Evolutionary conservation across 2,797 vertebrate species (phyloP).

Genomic region (Pantherophis alleghaniensis): DNA sequence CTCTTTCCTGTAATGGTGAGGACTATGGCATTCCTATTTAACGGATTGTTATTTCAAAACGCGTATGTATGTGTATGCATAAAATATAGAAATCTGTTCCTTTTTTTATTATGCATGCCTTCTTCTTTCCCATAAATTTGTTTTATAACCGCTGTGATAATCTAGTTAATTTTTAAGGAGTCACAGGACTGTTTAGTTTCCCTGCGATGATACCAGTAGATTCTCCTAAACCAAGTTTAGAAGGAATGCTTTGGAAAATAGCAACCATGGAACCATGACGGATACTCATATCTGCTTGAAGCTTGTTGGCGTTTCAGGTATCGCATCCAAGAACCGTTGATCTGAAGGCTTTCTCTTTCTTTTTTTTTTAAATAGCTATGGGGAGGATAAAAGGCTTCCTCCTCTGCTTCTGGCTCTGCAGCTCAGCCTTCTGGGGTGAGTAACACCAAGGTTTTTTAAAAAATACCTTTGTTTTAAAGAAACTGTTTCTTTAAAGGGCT

Average conservation of each 20-base stretch:
- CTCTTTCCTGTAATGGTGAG: background rate
- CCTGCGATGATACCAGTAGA: too few species aligned
- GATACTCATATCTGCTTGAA: background rate
- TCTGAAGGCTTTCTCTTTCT: background rate
- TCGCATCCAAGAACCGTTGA: background rate
- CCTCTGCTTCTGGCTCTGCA: background rate
- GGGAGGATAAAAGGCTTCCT: background rate
- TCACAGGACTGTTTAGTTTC: background rate
- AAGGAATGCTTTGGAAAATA: background rate
- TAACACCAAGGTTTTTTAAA: background rate
- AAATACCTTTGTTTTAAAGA: background rate
- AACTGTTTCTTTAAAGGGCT: background rate
- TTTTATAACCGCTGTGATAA: background rate
- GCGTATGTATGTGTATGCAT: background rate
- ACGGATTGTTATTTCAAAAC: background rate
- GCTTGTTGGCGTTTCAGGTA: background rate
- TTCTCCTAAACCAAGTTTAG: background rate
- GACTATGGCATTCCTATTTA: background rate
- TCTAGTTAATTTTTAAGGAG: background rate
- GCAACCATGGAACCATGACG: background rate
- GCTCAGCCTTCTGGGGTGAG: constrained; percentile 7
- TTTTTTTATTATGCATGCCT: background rate
- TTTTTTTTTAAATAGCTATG: background rate
- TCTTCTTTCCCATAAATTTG: background rate
- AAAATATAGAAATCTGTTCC: background rate